These are phyloP conservation scores for Elysia chlorotica DNA, from an alignment of 1,140 invertebrate genomes.

Conservation along the genomic window DNA sequence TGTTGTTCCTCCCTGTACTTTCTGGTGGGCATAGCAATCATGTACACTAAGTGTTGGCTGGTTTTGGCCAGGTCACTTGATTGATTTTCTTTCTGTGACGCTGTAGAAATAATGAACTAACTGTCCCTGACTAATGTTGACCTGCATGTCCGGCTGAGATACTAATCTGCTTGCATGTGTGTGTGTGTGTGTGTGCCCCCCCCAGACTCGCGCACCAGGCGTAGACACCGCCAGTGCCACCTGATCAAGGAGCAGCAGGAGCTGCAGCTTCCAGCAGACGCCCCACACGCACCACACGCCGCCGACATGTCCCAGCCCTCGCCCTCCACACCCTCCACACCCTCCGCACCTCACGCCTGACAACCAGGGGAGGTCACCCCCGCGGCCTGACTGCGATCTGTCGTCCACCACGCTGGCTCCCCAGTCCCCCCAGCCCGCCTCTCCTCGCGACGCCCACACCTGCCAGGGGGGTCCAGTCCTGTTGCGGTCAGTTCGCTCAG, in stretches of 20 bases:
- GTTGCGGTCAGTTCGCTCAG: no score
- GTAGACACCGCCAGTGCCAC: conserved; percentile 79
- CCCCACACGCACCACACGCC: conserved; percentile 20
- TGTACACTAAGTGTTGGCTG: no score
- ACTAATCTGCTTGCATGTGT: not conserved
- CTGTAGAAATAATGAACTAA: no score
- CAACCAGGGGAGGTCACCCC: not conserved
- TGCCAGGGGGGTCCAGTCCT: no score
- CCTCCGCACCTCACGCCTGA: not conserved
- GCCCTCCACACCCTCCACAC: not conserved
- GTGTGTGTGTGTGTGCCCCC: conserved; percentile 1
- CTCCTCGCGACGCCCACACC: no score
- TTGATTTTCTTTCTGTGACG: no score
- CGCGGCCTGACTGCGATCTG: no score
- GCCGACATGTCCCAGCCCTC: not conserved
- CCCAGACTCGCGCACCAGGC: conserved; percentile 56
- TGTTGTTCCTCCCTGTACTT: no score
- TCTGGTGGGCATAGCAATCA: no score
- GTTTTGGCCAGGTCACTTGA: no score
- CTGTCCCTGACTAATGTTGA: no score
- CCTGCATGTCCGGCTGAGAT: not conserved
- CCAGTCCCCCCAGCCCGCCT: not conserved
- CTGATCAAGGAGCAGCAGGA: conserved; percentile 77
- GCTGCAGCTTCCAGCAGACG: conserved; percentile 34
- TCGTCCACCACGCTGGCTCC: not conserved